Conservation (phyloP, 2,797 vertebrate genomes). For the Acipenser oxyrinchus region DNA sequence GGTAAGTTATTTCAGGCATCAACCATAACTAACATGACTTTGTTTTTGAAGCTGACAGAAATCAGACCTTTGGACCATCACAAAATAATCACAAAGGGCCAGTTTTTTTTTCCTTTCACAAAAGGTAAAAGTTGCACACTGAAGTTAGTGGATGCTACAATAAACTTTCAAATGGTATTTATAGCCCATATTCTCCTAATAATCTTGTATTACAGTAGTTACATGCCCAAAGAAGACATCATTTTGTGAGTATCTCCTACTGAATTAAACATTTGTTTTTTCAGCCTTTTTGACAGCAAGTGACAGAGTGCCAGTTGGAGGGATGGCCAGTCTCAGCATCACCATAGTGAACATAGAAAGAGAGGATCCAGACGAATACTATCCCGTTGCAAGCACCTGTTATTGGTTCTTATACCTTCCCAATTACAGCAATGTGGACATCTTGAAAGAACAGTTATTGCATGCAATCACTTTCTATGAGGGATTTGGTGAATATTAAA, state of each 20-base stretch:
- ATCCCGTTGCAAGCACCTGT: constrained; percentile 34
- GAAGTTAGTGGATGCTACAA: no score
- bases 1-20: constrained; percentile 34
- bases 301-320: constrained; percentile 28
- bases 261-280: background rate
- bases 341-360: accelerated
- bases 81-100: background rate
- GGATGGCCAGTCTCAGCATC: constrained; percentile 17
- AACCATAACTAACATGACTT: constrained; percentile 3
- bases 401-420: constrained; percentile 30
- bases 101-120: background rate
- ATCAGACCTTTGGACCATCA: no score
- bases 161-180: no score
- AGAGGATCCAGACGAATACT: constrained; percentile 33
- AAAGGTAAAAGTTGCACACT: no score
- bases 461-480: constrained; percentile 35
- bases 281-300: constrained; percentile 53
- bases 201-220: no score
- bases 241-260: no score
- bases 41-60: background rate
- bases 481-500: constrained; percentile 26
- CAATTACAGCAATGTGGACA: constrained; percentile 42
- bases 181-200: no score
- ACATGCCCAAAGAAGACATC: no score
- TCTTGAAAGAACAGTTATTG: constrained; percentile 38